Evolutionary conservation across 2,888 invertebrate genomes (phyloP).

Genomic region (Nemurella pictetii): DNA sequence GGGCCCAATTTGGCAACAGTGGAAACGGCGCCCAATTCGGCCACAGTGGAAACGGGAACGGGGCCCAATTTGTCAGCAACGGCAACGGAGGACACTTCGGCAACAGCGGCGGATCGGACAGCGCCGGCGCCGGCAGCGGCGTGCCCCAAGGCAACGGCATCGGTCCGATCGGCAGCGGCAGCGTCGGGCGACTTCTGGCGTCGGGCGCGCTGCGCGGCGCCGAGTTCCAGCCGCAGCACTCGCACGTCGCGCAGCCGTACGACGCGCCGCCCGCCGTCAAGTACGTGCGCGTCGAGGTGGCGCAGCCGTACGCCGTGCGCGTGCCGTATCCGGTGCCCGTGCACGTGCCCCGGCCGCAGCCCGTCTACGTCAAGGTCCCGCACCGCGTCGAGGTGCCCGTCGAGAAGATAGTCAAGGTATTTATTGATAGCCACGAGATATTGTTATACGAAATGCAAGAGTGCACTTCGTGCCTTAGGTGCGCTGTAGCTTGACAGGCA

Average conservation of each 20-base stretch:
- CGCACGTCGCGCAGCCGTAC: conserved; percentile 27
- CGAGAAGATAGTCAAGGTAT: conserved; percentile 42
- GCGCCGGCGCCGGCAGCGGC: neutral
- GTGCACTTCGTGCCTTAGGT: no score
- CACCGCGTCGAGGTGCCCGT: conserved; percentile 41
- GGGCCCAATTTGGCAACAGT: neutral
- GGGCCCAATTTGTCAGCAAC: conserved; percentile 26
- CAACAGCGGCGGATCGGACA: conserved; percentile 7
- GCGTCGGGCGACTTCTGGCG: conserved; percentile 4
- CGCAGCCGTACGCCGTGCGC: conserved; percentile 39
- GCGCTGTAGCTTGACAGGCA: no score
- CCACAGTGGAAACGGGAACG: conserved; percentile 30
- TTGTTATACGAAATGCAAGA: no score
- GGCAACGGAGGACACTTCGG: conserved; percentile 32
- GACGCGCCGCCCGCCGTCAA: conserved; percentile 27
- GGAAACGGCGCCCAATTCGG: conserved; percentile 32
- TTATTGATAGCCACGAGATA: conserved; percentile 39
- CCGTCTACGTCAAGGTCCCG: conserved; percentile 38
- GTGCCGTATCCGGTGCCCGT: conserved; percentile 37
- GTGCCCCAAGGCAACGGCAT: neutral
- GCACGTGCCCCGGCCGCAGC: conserved; percentile 33
- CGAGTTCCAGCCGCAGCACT: conserved; percentile 24
- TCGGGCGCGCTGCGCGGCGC: neutral
- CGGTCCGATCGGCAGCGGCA: neutral
- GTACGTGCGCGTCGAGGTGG: conserved; percentile 42